Conservation (phyloP, 64 coral and sea anemone species). For the Pocillopora damicornis region DNA sequence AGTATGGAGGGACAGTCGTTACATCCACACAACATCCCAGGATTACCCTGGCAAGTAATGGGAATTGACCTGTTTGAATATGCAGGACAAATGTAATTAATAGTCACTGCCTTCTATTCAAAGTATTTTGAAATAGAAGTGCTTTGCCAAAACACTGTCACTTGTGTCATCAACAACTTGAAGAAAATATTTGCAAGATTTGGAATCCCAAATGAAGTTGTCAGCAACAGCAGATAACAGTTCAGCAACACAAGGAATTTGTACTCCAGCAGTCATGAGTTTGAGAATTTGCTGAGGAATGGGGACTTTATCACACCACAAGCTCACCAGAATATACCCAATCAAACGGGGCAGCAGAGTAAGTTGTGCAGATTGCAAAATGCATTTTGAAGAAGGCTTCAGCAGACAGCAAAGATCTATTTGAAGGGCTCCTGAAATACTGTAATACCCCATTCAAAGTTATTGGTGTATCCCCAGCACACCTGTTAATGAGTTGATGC, state of each 20-base stretch:
- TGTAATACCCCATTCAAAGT: constrained; percentile 57
- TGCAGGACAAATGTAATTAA: background rate
- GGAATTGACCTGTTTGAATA: background rate
- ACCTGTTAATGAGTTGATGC: constrained; percentile 19
- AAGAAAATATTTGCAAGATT: constrained; percentile 11
- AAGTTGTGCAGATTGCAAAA: constrained; percentile 41
- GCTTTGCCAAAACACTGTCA: background rate
- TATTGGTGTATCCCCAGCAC: constrained; percentile 56
- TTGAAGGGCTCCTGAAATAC: constrained; percentile 43
- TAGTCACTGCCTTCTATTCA: background rate
- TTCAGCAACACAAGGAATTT: constrained; percentile 37
- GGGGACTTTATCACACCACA: constrained; percentile 19
- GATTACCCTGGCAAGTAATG: constrained; percentile 1
- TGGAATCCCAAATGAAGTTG: background rate
- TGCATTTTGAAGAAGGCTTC: constrained; percentile 35
- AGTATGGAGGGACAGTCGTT: constrained; percentile 20
- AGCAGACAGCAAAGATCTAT: constrained; percentile 35
- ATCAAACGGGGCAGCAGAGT: constrained; percentile 33
- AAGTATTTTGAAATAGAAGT: background rate
- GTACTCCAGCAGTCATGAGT: constrained; percentile 23
- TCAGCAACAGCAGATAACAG: background rate
- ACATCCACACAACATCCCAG: constrained; percentile 39
- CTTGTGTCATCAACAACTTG: background rate
- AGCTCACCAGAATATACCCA: constrained; percentile 42
- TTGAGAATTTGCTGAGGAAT: constrained; percentile 6